phyloP scores from a whole-genome alignment of 2,113 vertebrate genomes.

The Caranx melampygus region DNA sequence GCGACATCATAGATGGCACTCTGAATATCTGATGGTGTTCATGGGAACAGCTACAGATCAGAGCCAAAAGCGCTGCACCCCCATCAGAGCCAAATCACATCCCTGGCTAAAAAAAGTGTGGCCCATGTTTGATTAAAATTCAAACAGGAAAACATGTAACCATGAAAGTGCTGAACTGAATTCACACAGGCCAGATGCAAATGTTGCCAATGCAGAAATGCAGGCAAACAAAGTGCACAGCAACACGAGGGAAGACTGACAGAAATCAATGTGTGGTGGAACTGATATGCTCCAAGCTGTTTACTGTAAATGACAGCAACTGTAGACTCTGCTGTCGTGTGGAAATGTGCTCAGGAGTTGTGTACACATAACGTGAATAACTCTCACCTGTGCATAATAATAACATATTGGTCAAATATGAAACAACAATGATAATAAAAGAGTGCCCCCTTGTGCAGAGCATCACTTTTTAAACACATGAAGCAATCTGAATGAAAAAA shows the following conservation, averaged over 20 bases:
- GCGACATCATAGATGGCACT: conserved; percentile 65
- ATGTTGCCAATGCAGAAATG: conserved; percentile 46
- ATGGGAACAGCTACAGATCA: conserved; percentile 60
- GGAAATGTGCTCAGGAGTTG: conserved; percentile 7
- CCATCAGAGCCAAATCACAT: conserved; percentile 61
- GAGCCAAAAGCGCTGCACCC: conserved; percentile 60
- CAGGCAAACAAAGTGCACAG: conserved; percentile 39
- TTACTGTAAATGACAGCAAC: conserved; percentile 60
- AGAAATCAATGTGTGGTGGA: conserved; percentile 43
- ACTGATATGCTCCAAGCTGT: conserved; percentile 58
- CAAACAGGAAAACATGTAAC: conserved; percentile 67
- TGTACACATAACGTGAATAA: conserved; percentile 12
- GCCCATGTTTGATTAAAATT: conserved; percentile 71
- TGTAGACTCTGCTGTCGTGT: conserved; percentile 40
- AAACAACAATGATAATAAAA: neutral
- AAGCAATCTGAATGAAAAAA: neutral
- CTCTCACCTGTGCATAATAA: conserved; percentile 8
- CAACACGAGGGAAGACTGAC: conserved; percentile 22
- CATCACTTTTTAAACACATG: neutral
- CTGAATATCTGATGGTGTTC: conserved; percentile 74
- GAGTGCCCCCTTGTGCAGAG: neutral
- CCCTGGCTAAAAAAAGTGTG: conserved; percentile 48
- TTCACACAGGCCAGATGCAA: conserved; percentile 41
- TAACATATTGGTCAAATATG: neutral
- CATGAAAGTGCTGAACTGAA: conserved; percentile 57